Conservation (phyloP, 1,140 invertebrate genomes). For the Gerris buenoi region DNA sequence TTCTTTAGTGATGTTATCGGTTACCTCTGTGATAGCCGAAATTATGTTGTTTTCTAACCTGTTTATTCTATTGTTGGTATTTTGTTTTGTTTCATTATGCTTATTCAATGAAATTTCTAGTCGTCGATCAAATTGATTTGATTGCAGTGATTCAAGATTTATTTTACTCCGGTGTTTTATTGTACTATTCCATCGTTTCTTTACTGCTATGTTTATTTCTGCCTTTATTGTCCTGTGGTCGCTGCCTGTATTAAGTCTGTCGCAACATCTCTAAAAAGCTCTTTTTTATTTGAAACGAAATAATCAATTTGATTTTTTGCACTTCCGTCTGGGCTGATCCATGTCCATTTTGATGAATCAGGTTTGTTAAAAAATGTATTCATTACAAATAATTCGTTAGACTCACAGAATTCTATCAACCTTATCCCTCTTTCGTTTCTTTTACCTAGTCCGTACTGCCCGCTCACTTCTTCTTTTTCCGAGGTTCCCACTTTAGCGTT, state of each 20-base stretch:
- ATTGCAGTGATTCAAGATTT: not conserved
- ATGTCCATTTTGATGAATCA: not conserved
- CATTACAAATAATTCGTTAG: not conserved
- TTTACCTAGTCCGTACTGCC: no score
- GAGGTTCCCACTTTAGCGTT: no score
- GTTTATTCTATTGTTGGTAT: not conserved
- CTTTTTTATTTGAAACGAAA: not conserved
- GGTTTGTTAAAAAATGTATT: constrained; percentile 7
- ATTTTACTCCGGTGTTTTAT: not conserved
- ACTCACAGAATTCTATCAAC: not conserved
- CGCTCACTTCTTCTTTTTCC: no score
- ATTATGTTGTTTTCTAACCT: not conserved
- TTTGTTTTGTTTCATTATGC: not conserved
- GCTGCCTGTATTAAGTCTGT: not conserved
- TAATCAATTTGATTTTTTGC: constrained; percentile 5
- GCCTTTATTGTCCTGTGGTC: constrained; percentile 4
- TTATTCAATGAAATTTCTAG: not conserved
- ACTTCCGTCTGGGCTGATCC: constrained; percentile 2
- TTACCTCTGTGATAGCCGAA: not conserved
- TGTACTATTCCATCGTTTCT: not conserved
- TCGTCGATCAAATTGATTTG: not conserved
- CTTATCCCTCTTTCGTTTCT: no score
- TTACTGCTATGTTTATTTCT: not conserved
- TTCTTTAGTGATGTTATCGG: not conserved
- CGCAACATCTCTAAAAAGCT: constrained; percentile 1